Conservation (phyloP, 2,797 vertebrate species). For the Etheostoma perlongum region DNA sequence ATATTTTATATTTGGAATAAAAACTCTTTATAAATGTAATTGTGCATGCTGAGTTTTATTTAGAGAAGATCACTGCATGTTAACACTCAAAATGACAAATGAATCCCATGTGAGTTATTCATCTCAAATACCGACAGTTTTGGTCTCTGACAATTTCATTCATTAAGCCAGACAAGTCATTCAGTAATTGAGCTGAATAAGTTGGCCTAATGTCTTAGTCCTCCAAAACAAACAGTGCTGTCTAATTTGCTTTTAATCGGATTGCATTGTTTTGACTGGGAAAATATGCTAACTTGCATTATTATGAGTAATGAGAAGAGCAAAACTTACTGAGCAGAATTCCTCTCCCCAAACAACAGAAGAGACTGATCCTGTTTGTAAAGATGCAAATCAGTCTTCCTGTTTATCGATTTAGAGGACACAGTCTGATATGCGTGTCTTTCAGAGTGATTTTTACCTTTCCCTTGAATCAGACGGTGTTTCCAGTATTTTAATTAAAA, state of each 20-base stretch:
- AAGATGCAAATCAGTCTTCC: constrained; percentile 67
- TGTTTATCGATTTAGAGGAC: constrained; percentile 66
- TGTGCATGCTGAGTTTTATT: constrained; percentile 15
- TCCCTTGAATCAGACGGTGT: constrained; percentile 59
- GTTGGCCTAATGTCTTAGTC: constrained; percentile 61
- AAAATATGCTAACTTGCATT: constrained; percentile 72
- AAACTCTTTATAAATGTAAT: constrained; percentile 4
- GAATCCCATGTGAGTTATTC: constrained; percentile 50
- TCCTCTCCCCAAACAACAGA: constrained; percentile 43
- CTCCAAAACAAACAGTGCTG: constrained; percentile 67
- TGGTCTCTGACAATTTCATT: constrained; percentile 62
- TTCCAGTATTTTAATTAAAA: constrained; percentile 74
- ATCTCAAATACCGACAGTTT: constrained; percentile 58
- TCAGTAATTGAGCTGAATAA: constrained; percentile 65
- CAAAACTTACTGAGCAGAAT: constrained; percentile 39
- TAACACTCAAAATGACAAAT: constrained; percentile 49
- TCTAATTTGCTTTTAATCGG: constrained; percentile 73
- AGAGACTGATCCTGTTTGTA: constrained; percentile 56
- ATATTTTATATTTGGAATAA: background rate
- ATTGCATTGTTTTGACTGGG: constrained; percentile 70
- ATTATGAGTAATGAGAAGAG: constrained; percentile 68
- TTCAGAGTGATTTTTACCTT: constrained; percentile 59
- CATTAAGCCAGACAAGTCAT: constrained; percentile 57
- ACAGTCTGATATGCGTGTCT: constrained; percentile 57
- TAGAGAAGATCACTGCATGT: constrained; percentile 20